Base-by-base conservation (phyloP, 1,140 invertebrate species). In the Drosophila kanapiae region DNA sequence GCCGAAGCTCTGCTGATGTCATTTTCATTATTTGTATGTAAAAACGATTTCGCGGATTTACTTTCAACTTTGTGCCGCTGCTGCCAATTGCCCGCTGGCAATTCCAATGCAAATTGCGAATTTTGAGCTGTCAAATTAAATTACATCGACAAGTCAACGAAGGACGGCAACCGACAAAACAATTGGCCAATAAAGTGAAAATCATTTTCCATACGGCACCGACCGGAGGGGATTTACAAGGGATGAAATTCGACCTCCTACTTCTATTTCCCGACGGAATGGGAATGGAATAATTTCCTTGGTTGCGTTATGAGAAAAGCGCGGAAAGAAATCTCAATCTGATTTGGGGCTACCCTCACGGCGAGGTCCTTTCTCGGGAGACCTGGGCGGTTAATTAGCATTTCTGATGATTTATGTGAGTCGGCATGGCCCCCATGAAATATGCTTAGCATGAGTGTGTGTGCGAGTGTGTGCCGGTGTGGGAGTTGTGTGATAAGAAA, bases 11-110 rank as follows among this genome's bases (percentile, higher is more conserved):
- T 57, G 60, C 43, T 76, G 63, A 71, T 67, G 67, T 63, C 58
- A 74, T 82, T 82, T 82, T 80, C 76, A 87, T 87, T 80, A 87
- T 80, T 88, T 88, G 71, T 45, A 70, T 43, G 75, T 87, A 77
- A 72, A 87, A 83, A 53, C 71, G 75, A 88, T 87, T 87, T 64
- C 45, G 57, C 59, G 67, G 70, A 76, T 87, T 86, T 80, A 67
- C 71, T 83, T 82, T 75, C 43, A 64, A 69, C 64, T 68, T 82
- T 54, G 45, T 43, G 29, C 16, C 38, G 11, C 33, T 42, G 18
- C 38, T 58, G 35, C 58, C 64, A 71, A 72, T 72, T 72, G 67
- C 37, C 67, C 45, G 14, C 8, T 18, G 48, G 48, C 78, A 47
- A 58, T 70, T 76, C 35, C 51, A 58, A 76, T 76, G 43, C 61